phyloP scores from a whole-genome alignment of 1,140 invertebrate genomes.

The Ridgeia piscesae region DNA sequence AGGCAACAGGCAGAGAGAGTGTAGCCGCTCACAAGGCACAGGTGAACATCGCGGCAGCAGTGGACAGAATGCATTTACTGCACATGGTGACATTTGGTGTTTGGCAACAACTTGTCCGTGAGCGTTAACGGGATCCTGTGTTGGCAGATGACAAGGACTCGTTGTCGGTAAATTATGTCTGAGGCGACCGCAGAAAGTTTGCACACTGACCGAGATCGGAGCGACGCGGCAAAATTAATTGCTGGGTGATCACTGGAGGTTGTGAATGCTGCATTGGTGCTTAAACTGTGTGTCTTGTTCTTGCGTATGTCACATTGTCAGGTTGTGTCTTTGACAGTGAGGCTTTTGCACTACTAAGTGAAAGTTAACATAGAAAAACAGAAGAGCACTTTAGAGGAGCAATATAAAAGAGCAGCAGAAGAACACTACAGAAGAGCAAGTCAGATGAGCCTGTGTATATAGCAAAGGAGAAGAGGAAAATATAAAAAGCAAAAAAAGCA shows the following conservation, averaged over 20 bases:
- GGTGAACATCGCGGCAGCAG: not conserved
- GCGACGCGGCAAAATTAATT: not conserved
- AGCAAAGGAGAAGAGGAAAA: not conserved
- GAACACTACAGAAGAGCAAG: not conserved
- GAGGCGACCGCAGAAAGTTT: not conserved
- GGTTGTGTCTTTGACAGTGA: not conserved
- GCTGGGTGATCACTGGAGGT: not conserved
- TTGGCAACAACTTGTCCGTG: not conserved
- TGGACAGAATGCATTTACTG: not conserved
- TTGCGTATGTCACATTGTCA: not conserved
- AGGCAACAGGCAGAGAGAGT: not conserved
- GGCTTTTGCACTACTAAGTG: not conserved
- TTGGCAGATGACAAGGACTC: too few species aligned
- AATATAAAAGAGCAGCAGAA: not conserved
- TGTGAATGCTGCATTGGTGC: not conserved
- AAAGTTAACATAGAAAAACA: not conserved
- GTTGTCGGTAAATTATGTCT: not conserved
- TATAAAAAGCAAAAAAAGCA: not conserved
- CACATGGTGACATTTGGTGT: not conserved
- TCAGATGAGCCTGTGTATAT: not conserved
- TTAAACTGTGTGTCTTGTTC: not conserved
- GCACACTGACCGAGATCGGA: not conserved
- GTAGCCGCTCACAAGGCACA: not conserved
- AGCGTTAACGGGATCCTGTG: not conserved
- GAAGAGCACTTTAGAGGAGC: not conserved